Percentiles rank a stretch among this genome's conserved stretches.
phyloP scores from a whole-genome alignment of 2,888 invertebrate species.

The Drosophila antonietae region DNA sequence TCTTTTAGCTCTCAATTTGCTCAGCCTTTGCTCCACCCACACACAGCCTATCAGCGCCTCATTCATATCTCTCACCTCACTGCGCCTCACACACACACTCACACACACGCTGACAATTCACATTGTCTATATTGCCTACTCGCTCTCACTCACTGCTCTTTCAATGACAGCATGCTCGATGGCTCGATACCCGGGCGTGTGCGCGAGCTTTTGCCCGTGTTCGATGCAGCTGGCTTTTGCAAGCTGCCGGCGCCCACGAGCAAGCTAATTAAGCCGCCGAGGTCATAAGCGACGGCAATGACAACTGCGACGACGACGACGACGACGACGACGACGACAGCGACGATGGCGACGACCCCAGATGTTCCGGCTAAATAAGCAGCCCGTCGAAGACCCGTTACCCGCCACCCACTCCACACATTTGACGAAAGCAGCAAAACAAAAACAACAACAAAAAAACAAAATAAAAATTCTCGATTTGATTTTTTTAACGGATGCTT shows the following conservation, averaged over 20 bases:
- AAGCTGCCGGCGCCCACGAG: constrained; percentile 93
- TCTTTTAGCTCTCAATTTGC: background rate
- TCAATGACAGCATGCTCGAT: constrained; percentile 87
- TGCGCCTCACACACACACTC: constrained; percentile 6
- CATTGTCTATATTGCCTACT: background rate
- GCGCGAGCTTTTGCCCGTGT: constrained; percentile 91
- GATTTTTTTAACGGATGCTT: constrained; percentile 55
- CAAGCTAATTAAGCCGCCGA: constrained; percentile 89
- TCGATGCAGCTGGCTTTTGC: constrained; percentile 93
- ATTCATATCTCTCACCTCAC: background rate
- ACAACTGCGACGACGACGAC: constrained; percentile 24
- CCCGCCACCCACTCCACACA: constrained; percentile 1
- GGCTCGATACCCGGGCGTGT: constrained; percentile 89
- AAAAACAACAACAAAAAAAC: background rate
- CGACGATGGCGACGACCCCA: constrained; percentile 29
- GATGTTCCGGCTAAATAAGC: constrained; percentile 53
- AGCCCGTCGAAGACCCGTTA: constrained; percentile 18
- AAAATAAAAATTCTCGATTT: constrained; percentile 28
- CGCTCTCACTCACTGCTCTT: constrained; percentile 6
- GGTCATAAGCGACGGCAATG: constrained; percentile 70
- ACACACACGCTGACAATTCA: constrained; percentile 3
- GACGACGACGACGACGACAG: background rate
- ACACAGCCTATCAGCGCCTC: background rate
- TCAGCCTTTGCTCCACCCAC: too few species aligned
- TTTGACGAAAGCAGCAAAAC: constrained; percentile 12